phyloP scores from a whole-genome alignment of 2,797 vertebrate genomes.

The Falco novaeseelandiae region DNA sequence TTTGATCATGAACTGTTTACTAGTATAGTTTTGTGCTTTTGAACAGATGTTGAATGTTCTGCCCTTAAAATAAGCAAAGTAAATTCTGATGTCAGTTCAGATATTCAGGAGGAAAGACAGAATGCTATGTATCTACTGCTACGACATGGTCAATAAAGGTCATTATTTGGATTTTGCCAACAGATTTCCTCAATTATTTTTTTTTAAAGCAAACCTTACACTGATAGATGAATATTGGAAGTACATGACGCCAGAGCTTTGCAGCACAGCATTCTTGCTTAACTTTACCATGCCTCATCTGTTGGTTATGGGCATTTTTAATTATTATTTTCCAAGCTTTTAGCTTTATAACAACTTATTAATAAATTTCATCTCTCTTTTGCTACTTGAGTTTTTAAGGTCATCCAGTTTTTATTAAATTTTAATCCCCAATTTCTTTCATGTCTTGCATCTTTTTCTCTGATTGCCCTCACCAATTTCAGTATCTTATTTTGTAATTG shows the following conservation, averaged over 20 bases:
- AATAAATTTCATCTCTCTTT: background rate
- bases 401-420: background rate
- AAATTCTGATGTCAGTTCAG: background rate
- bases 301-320: background rate
- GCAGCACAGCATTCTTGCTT: background rate
- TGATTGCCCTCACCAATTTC: background rate
- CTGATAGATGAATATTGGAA: background rate
- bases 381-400: background rate
- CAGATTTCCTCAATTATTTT: background rate
- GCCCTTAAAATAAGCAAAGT: background rate
- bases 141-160: background rate
- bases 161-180: background rate
- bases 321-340: conserved; percentile 32
- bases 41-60: background rate
- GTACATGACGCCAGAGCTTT: background rate
- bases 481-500: background rate
- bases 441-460: background rate
- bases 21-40: background rate
- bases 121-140: background rate
- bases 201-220: background rate
- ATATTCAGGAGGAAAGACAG: background rate
- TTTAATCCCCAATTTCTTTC: background rate
- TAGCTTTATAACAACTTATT: background rate
- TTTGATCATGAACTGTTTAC: background rate
- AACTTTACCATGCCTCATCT: background rate